Conservation (phyloP, 1,140 invertebrate genomes). For the Capitella teleta region DNA sequence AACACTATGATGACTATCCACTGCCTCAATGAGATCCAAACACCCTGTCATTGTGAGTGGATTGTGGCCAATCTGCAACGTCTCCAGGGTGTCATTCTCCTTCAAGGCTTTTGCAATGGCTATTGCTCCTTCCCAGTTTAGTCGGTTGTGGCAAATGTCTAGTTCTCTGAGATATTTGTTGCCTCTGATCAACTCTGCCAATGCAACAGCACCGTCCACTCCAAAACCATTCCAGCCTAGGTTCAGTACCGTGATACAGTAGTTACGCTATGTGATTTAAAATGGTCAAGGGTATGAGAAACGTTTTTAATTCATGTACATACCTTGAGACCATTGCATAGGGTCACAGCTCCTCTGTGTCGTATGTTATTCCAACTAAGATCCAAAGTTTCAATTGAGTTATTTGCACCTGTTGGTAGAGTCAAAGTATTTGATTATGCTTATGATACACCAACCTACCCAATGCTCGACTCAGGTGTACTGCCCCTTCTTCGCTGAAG, state of each 20-base stretch:
- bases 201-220: constrained; percentile 11
- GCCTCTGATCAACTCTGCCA: constrained; percentile 12
- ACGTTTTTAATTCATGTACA: background rate
- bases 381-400: no score
- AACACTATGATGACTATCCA: constrained; percentile 9
- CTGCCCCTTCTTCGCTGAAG: no score
- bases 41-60: constrained; percentile 27
- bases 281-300: background rate
- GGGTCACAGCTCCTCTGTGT: no score
- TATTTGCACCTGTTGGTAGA: no score
- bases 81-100: constrained; percentile 14
- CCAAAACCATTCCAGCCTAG: constrained; percentile 17
- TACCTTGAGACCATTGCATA: no score
- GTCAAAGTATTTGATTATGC: no score
- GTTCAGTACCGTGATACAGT: constrained; percentile 10
- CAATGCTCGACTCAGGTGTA: no score
- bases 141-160: constrained; percentile 14
- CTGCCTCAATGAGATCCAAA: constrained; percentile 21
- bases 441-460: no score
- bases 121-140: constrained; percentile 16
- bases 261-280: no score
- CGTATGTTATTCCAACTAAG: no score
- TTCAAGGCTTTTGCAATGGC: constrained; percentile 13
- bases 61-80: constrained; percentile 15
- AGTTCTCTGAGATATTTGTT: constrained; percentile 16